phyloP scores from a whole-genome alignment of 2,888 invertebrate genomes.

The Leistus spinibarbis region DNA sequence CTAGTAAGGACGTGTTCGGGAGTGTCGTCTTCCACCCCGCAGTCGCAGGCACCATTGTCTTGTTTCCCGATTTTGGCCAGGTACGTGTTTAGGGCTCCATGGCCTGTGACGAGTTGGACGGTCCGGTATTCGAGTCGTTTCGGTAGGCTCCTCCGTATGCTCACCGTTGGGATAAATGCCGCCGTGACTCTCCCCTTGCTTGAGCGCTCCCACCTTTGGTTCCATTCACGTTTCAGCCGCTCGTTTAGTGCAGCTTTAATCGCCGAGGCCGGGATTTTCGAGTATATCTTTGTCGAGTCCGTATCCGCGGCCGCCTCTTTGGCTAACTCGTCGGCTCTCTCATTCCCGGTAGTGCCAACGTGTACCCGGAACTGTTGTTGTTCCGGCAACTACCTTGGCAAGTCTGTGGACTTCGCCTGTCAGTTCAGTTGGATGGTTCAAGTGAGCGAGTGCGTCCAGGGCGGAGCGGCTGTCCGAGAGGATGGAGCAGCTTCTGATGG shows the following conservation, averaged over 20 bases:
- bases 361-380: neutral
- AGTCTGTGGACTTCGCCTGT: constrained; percentile 7
- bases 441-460: neutral
- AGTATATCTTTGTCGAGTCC: neutral
- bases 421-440: neutral
- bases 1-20: constrained; percentile 52
- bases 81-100: constrained; percentile 22
- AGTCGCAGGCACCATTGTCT: constrained; percentile 51
- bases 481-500: neutral
- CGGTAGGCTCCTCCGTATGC: neutral
- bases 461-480: neutral
- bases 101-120: constrained; percentile 29
- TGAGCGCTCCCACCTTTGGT: neutral
- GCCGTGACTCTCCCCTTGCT: neutral
- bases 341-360: neutral
- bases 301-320: neutral
- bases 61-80: constrained; percentile 43
- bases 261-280: neutral
- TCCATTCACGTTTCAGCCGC: neutral
- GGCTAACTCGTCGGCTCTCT: neutral
- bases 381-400: neutral
- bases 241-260: neutral
- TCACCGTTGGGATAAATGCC: neutral
- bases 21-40: constrained; percentile 44
- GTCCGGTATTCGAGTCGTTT: neutral